These are phyloP conservation scores for Drosophila nr. perissopoda DNA, from an alignment of 2,888 invertebrate species.

Conservation along the genomic window DNA sequence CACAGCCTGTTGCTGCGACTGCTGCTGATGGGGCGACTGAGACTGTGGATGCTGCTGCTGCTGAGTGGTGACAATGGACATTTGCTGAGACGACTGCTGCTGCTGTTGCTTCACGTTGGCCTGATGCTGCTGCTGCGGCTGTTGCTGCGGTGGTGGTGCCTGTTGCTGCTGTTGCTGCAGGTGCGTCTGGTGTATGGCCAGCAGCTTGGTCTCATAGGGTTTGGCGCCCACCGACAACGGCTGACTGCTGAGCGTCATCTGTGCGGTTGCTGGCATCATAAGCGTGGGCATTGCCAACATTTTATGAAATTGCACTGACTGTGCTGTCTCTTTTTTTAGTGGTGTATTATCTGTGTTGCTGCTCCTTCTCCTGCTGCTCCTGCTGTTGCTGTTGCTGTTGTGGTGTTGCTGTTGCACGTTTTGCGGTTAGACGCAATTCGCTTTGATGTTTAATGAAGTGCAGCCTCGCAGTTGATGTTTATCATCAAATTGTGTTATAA, in stretches of 20 bases:
- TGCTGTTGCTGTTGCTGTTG: slow-evolving; percentile 53
- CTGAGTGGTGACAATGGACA: slow-evolving; percentile 78
- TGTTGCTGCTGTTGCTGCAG: slow-evolving; percentile 83
- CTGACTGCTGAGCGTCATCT: slow-evolving; percentile 85
- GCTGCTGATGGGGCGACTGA: slow-evolving; percentile 76
- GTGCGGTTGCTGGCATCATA: slow-evolving; percentile 86
- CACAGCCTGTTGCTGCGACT: slow-evolving; percentile 77
- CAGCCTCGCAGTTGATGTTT: slow-evolving; percentile 70
- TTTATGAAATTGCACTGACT: slow-evolving; percentile 56
- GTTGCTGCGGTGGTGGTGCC: slow-evolving; percentile 69
- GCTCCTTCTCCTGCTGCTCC: slow-evolving; percentile 46
- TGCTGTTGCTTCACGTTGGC: slow-evolving; percentile 74
- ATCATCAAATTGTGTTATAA: slow-evolving; percentile 70
- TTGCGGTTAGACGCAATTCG: slow-evolving; percentile 70
- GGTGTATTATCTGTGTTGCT: slow-evolving; percentile 25
- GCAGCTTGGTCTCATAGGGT: slow-evolving; percentile 85
- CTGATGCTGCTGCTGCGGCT: slow-evolving; percentile 72
- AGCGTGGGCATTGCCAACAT: slow-evolving; percentile 86
- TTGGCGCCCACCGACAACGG: slow-evolving; percentile 84
- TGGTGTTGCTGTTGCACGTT: slow-evolving; percentile 67
- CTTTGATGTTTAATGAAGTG: slow-evolving; percentile 82
- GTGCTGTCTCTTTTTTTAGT: slow-evolving; percentile 46
- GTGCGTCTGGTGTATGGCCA: slow-evolving; percentile 85
- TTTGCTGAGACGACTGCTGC: slow-evolving; percentile 79
- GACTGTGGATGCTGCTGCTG: slow-evolving; percentile 82